Base-by-base conservation (phyloP, 2,888 invertebrate genomes). In the Rhagonycha lutea region DNA sequence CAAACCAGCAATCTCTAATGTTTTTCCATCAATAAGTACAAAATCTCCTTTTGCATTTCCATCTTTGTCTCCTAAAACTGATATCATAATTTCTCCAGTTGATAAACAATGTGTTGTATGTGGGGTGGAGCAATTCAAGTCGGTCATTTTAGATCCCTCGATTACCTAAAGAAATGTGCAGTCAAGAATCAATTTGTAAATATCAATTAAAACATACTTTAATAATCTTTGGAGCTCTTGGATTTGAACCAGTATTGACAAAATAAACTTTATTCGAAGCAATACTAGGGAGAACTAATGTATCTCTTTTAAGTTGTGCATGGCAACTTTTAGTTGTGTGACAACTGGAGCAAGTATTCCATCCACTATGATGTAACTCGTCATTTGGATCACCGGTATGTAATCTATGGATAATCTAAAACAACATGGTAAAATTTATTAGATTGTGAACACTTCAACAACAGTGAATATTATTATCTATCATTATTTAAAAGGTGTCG, bases 291-390 rank as follows among this genome's bases (percentile, higher is more conserved):
- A 98, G 86, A 7, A 99, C 91, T 60, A 99, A 88, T 63, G 94
- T 93, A 86, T 96, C 92, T 23, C 98, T 90, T 74, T 90, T 91
- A 5, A 92, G 88, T 0, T 89, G 86, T 61, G 80, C 79, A 68
- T 82, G 82, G 73, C 87, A 85, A 0, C 88, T 86, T 78, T 87
- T 84, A 60, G 85, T 81, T 61, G 87, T 84, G 86, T 94, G 92
- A 86, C 98, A 98, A 87, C 98, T 98, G 81, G 97, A 97, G 86
- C 99, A 99, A 0, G 96, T 93, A 86, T 99, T 98, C 98, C 98
- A 99, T 0, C 98, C 98, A 62, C 94, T 94, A 86, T 99, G 99
- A 86, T 99, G 99, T 0, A 99, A 88, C 86, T 99, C 99, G 84
- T 99, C 96, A 0, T 93, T 94, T 4, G 90, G 87, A 78, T 93